These are phyloP conservation scores for Parelbella ahira DNA, from an alignment of 2,888 invertebrate species.

Conservation along the genomic window DNA sequence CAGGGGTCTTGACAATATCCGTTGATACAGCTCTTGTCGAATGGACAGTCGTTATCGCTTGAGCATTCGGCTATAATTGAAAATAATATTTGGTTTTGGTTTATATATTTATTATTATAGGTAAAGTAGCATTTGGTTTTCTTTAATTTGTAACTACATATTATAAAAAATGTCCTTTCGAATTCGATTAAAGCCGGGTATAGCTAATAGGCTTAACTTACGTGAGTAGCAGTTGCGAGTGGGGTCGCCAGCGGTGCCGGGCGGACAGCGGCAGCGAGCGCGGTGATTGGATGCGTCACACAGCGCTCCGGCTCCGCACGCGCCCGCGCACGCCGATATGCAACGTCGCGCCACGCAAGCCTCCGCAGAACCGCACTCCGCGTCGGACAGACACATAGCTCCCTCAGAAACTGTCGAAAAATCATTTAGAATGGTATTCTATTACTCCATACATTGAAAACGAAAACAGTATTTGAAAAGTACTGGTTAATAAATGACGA, in stretches of 20 bases:
- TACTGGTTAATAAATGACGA: too few species aligned
- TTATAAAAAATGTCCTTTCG: too few species aligned
- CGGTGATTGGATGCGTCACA: slow-evolving; percentile 89
- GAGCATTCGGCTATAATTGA: slow-evolving; percentile 87
- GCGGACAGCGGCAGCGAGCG: slow-evolving; percentile 91
- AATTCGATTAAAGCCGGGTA: too few species aligned
- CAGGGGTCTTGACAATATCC: slow-evolving; percentile 92
- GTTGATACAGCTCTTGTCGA: slow-evolving; percentile 89
- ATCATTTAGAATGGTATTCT: too few species aligned
- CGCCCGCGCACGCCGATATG: slow-evolving; percentile 90
- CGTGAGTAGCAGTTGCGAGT: slow-evolving; percentile 92
- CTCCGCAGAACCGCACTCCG: slow-evolving; percentile 87
- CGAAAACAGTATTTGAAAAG: too few species aligned
- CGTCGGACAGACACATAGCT: slow-evolving; percentile 85
- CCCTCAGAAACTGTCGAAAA: slow-evolving; percentile 56
- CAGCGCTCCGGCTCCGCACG: slow-evolving; percentile 90
- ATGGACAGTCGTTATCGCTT: slow-evolving; percentile 89
- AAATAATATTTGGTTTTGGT: background rate
- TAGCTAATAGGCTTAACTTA: too few species aligned
- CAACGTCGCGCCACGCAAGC: slow-evolving; percentile 91
- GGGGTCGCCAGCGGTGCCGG: slow-evolving; percentile 93
- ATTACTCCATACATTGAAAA: too few species aligned
- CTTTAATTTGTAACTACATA: too few species aligned
- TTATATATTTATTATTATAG: too few species aligned
- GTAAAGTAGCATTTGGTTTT: too few species aligned